Conservation (phyloP, 2,797 vertebrate genomes). For the Manis pentadactyla region DNA sequence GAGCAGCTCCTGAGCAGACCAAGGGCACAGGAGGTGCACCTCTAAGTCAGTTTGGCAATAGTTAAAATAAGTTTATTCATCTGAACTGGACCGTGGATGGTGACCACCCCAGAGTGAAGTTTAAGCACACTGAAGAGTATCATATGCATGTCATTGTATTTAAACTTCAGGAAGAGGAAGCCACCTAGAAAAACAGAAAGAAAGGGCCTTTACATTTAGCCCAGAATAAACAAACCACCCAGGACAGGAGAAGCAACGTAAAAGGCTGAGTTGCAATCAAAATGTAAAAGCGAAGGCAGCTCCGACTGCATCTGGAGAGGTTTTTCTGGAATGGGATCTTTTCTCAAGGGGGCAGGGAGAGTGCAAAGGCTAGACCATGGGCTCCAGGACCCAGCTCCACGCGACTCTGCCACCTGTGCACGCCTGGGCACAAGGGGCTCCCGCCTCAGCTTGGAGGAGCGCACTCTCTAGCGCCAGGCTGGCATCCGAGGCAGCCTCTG, state of each 20-base stretch:
- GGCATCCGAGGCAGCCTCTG: neutral
- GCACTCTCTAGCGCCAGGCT: neutral
- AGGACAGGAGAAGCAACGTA: neutral
- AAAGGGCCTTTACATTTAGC: neutral
- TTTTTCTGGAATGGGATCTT: neutral
- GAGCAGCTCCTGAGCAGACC: too few relatives aligned
- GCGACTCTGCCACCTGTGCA: neutral
- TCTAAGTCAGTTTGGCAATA: too few relatives aligned
- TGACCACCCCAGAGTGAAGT: neutral
- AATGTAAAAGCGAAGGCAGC: neutral
- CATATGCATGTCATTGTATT: too few relatives aligned
- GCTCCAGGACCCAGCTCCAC: neutral
- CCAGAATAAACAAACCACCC: neutral
- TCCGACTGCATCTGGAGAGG: neutral
- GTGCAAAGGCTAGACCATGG: too few relatives aligned
- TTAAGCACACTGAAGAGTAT: neutral
- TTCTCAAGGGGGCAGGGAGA: neutral
- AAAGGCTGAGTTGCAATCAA: neutral
- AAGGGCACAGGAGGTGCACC: neutral
- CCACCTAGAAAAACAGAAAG: neutral
- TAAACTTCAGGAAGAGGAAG: neutral
- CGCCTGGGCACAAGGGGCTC: neutral
- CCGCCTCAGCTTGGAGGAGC: neutral
- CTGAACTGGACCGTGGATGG: neutral
- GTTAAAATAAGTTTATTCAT: neutral